Percentiles rank a stretch among this genome's conserved stretches.
These are phyloP conservation scores for Pinna nobilis DNA, from an alignment of 1,140 invertebrate species.

Conservation along the genomic window DNA sequence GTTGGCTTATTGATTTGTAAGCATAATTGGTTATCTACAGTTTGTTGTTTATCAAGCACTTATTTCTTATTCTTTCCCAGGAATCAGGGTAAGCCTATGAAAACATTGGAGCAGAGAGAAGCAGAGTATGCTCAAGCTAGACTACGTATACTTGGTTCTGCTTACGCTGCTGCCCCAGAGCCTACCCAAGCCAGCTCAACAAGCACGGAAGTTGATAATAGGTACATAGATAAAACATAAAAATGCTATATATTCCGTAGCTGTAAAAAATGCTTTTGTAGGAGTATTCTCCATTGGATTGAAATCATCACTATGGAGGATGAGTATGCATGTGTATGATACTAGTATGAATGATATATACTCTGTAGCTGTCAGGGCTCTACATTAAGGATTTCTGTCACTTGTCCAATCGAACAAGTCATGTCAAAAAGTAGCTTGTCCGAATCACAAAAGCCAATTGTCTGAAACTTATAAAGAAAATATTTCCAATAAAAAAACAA, in stretches of 20 bases:
- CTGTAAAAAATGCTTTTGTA: not conserved
- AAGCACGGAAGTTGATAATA: not conserved
- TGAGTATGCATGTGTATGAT: not conserved
- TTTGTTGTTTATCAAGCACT: no score
- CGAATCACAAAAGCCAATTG: no score
- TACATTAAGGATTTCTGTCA: no score
- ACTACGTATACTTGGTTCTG: conserved; percentile 87
- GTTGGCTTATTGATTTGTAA: no score
- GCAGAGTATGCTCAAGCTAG: conserved; percentile 91
- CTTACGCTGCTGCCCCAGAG: conserved; percentile 58
- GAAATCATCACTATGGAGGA: not conserved
- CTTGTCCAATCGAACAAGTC: no score
- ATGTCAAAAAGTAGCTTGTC: no score
- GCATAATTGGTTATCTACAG: no score
- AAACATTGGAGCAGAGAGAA: conserved; percentile 89
- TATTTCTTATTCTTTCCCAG: no score
- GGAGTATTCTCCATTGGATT: not conserved
- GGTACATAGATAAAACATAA: not conserved
- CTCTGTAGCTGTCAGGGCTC: no score
- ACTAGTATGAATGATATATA: not conserved
- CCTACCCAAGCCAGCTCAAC: no score
- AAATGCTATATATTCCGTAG: not conserved
- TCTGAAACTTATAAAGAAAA: no score
- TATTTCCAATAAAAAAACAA: no score
- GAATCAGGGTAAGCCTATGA: conserved; percentile 80